Percentiles rank a stretch among this genome's conserved stretches.
Conservation (phyloP, 2,888 invertebrate species). For the Brachylomia viminalis region DNA sequence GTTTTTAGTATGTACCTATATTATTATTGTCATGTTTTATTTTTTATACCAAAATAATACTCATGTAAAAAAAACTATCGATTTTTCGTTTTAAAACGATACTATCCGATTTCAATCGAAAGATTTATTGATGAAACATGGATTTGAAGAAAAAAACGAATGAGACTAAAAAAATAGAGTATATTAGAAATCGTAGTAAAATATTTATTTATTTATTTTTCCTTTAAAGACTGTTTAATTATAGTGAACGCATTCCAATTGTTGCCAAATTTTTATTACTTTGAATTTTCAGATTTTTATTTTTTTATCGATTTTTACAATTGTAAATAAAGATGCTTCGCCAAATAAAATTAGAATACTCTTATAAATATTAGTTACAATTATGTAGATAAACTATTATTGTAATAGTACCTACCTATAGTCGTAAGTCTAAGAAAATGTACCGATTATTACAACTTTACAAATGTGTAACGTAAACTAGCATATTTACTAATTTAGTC, state of each 20-base stretch:
- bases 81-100: conserved; percentile 20
- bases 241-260: conserved; percentile 58
- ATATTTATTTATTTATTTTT: conserved; percentile 62
- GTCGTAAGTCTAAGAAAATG: conserved; percentile 56
- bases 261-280: conserved; percentile 60
- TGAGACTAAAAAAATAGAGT: conserved; percentile 63
- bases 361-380: conserved; percentile 74
- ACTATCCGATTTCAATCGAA: conserved; percentile 41
- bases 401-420: conserved; percentile 45
- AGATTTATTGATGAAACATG: conserved; percentile 49
- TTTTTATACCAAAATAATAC: conserved; percentile 17
- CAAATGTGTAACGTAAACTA: conserved; percentile 4
- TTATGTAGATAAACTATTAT: conserved; percentile 65
- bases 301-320: conserved; percentile 62
- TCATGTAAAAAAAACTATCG: conserved; percentile 11
- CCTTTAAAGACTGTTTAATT: conserved; percentile 65
- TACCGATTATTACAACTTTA: conserved; percentile 55
- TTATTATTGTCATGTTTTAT: conserved; percentile 8
- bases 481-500: conserved; percentile 16
- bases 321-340: conserved; percentile 84
- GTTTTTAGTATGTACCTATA: conserved; percentile 10
- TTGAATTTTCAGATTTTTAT: conserved; percentile 63
- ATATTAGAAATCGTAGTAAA: conserved; percentile 51
- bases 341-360: conserved; percentile 83
- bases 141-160: conserved; percentile 68